These are phyloP conservation scores for Montipora efflorescens DNA, from an alignment of 64 coral and sea anemone genomes.

Conservation along the genomic window DNA sequence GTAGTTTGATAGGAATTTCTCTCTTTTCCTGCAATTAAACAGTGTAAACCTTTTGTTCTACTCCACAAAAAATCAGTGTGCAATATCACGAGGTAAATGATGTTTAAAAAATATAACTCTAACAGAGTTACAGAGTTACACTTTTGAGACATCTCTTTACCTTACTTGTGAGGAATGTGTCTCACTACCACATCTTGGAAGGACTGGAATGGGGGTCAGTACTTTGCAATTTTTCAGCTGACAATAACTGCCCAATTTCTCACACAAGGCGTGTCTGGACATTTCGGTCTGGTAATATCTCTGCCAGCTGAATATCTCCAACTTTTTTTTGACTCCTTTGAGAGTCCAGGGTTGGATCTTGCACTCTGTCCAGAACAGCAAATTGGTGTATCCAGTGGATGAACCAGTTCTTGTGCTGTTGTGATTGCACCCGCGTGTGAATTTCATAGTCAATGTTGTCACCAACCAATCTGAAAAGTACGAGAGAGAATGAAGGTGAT, in stretches of 20 bases:
- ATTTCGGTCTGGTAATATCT: slow-evolving; percentile 52
- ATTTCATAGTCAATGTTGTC: too few species aligned
- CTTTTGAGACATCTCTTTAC: slow-evolving; percentile 38
- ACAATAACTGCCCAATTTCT: slow-evolving; percentile 54
- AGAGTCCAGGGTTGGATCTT: not conserved
- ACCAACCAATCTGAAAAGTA: too few species aligned
- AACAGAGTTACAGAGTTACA: slow-evolving; percentile 46
- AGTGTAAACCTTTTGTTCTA: too few species aligned
- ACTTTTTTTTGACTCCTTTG: slow-evolving; percentile 14
- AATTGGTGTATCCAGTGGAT: too few species aligned
- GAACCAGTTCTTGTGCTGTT: too few species aligned
- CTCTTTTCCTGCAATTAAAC: too few species aligned
- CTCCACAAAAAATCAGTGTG: too few species aligned
- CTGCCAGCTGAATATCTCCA: slow-evolving; percentile 31
- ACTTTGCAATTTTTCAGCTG: slow-evolving; percentile 40
- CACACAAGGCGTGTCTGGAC: not conserved
- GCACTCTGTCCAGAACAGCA: not conserved
- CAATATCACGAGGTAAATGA: too few species aligned
- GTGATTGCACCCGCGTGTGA: too few species aligned
- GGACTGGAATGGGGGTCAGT: slow-evolving; percentile 31
- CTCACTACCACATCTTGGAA: slow-evolving; percentile 13
- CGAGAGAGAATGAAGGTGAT: too few species aligned
- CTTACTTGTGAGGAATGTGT: slow-evolving; percentile 56
- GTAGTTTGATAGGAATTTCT: too few species aligned
- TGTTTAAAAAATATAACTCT: too few species aligned